Conservation (phyloP, 2,113 vertebrate species). For the Cathartes aura region DNA sequence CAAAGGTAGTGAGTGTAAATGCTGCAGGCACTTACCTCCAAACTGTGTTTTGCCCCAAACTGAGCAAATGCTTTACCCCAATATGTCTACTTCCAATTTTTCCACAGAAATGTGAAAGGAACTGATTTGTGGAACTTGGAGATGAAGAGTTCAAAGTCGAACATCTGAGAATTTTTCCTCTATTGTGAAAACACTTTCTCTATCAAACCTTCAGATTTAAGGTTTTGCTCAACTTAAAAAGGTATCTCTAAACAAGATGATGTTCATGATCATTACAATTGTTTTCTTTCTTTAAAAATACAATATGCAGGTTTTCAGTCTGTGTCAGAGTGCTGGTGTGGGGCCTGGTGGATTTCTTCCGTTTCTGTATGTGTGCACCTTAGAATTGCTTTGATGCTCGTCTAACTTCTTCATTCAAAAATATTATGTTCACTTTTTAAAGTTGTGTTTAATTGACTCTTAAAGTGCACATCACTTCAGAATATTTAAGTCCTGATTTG, state of each 20-base stretch:
- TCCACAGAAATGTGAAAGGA: neutral
- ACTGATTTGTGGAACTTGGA: neutral
- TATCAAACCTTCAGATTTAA: neutral
- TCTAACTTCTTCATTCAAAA: neutral
- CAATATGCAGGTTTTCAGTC: neutral
- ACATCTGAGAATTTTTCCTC: neutral
- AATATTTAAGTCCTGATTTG: neutral
- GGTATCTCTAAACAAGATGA: neutral
- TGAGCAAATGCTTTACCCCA: neutral
- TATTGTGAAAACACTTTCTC: neutral
- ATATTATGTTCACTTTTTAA: neutral
- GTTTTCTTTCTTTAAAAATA: neutral
- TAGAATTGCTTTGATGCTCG: neutral
- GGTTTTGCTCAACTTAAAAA: neutral
- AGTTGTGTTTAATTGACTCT: neutral
- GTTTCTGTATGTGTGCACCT: fast-evolving
- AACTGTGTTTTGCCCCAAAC: neutral
- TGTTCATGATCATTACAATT: neutral
- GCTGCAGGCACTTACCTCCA: neutral
- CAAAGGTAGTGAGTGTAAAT: neutral
- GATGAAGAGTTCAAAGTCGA: neutral
- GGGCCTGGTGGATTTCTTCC: neutral
- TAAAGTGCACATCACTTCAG: neutral
- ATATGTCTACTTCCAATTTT: neutral
- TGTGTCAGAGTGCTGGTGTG: neutral